phyloP scores from a whole-genome alignment of 2,888 invertebrate genomes.

The Isotomurus palustris region DNA sequence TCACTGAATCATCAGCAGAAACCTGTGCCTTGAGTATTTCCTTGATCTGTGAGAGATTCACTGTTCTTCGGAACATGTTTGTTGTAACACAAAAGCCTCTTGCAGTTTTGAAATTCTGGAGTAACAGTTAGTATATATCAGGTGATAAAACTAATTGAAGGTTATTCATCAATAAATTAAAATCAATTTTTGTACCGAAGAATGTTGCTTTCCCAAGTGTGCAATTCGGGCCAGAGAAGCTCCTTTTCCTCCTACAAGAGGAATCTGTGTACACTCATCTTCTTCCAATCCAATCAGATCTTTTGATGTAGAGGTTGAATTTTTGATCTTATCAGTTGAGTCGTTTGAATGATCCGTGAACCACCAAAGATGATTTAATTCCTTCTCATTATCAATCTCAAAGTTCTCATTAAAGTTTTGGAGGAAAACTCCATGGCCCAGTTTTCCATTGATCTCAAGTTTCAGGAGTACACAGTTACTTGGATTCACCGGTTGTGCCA shows the following conservation, averaged over 20 bases:
- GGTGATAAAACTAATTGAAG: no score
- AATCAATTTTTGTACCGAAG: no score
- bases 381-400: no score
- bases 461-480: conserved; percentile 22
- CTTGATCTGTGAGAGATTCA: conserved; percentile 54
- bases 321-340: no score
- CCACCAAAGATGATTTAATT: no score
- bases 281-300: not conserved
- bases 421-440: conserved; percentile 35
- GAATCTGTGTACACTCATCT: conserved; percentile 53
- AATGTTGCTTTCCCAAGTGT: no score
- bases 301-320: no score
- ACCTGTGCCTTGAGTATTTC: conserved; percentile 54
- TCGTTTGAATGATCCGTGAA: no score
- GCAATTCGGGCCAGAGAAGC: conserved; percentile 66
- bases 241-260: conserved; percentile 72
- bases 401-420: conserved; percentile 23
- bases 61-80: conserved; percentile 59
- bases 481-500: no score
- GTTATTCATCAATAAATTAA: no score
- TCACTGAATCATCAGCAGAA: conserved; percentile 48
- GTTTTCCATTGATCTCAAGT: conserved; percentile 35
- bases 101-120: conserved; percentile 58
- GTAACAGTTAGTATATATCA: no score
- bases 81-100: conserved; percentile 67